A percentile compares a stretch with the other conserved stretches of the same genome.
Conservation (phyloP, 2,113 vertebrate genomes). For the Macrotis lagotis region DNA sequence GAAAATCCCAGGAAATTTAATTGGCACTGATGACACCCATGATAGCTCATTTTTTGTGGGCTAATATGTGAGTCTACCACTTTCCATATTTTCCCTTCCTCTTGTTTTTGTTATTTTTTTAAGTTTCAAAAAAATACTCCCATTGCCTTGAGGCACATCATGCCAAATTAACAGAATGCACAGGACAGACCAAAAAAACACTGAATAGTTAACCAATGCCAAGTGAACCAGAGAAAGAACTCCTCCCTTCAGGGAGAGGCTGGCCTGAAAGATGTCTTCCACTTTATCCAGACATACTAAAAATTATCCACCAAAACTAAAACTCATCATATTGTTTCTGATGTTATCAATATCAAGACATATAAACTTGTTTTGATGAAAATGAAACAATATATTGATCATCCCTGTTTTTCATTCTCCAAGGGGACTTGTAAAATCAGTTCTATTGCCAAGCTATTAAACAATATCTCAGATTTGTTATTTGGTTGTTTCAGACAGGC, state of each 20-base stretch:
- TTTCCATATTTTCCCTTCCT: slow-evolving; percentile 3
- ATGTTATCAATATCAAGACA: not conserved
- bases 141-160: slow-evolving; percentile 16
- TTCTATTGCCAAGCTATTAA: not conserved
- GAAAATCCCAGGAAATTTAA: not conserved
- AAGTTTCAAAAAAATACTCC: slow-evolving; percentile 20
- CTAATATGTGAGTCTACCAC: not conserved
- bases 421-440: not conserved
- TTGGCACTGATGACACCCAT: not conserved
- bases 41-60: not conserved
- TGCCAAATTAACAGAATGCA: slow-evolving; percentile 43
- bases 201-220: not conserved
- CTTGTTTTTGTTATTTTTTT: slow-evolving; percentile 1
- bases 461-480: not conserved
- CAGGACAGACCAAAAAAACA: slow-evolving; percentile 18
- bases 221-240: slow-evolving; percentile 19
- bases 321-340: not conserved
- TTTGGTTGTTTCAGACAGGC: not conserved
- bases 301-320: not conserved
- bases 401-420: not conserved
- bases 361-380: not conserved
- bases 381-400: not conserved
- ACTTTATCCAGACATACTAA: not conserved
- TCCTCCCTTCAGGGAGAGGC: slow-evolving; percentile 23
- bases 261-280: not conserved